Evolutionary conservation across 2,888 invertebrate species (phyloP).

Genomic region (Parnassius glacialis): DNA sequence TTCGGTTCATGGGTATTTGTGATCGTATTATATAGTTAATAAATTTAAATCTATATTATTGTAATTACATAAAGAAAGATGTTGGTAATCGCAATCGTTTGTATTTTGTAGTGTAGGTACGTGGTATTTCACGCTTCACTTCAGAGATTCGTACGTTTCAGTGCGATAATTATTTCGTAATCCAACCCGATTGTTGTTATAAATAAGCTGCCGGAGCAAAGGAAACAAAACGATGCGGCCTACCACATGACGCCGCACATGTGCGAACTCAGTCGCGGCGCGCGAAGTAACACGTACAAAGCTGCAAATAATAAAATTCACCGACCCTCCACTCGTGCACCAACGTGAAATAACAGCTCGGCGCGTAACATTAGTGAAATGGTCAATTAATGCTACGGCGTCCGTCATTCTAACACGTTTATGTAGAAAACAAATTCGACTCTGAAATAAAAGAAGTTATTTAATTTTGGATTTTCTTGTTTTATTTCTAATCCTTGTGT

Average conservation of each 20-base stretch:
- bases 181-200: constrained; percentile 45
- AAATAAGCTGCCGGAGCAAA: constrained; percentile 52
- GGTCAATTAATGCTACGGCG: constrained; percentile 76
- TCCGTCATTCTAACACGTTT: constrained; percentile 77
- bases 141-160: constrained; percentile 1
- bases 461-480: constrained; percentile 77
- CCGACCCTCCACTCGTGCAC: constrained; percentile 61
- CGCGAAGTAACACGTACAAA: constrained; percentile 41
- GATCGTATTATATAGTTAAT: constrained; percentile 77
- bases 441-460: constrained; percentile 81
- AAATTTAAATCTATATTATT: constrained; percentile 69
- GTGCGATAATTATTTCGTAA: constrained; percentile 19
- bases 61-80: constrained; percentile 47
- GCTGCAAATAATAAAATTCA: constrained; percentile 20
- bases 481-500: constrained; percentile 48
- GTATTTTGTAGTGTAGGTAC: constrained; percentile 46
- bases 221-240: constrained; percentile 34
- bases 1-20: constrained; percentile 76
- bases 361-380: constrained; percentile 71
- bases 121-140: constrained; percentile 28
- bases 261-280: constrained; percentile 30
- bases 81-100: constrained; percentile 61
- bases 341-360: constrained; percentile 54
- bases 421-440: constrained; percentile 81
- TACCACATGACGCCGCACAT: constrained; percentile 27